Conservation (phyloP, 2,113 vertebrate species). For the Prinia subflava region DNA sequence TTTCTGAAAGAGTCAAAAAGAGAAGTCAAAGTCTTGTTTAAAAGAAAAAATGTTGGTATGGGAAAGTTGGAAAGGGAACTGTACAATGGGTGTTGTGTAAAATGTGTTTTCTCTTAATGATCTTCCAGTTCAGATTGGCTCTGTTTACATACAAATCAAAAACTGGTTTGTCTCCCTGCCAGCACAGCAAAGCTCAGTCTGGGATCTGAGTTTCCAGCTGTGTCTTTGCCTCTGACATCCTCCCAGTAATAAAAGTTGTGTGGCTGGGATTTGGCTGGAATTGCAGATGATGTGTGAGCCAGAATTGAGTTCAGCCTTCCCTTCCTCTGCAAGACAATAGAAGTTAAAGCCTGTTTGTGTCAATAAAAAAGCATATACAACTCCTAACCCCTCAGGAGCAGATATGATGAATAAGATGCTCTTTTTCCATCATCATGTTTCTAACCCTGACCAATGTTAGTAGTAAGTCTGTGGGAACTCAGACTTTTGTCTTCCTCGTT, state of each 20-base stretch:
- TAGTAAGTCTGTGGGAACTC: constrained; percentile 13
- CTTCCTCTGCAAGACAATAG: constrained; percentile 50
- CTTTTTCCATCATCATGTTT: constrained; percentile 40
- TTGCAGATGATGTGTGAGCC: constrained; percentile 30
- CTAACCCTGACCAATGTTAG: neutral
- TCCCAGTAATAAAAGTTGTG: constrained; percentile 53
- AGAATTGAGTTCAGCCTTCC: constrained; percentile 38
- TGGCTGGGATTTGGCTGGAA: constrained; percentile 48
- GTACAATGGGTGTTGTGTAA: constrained; percentile 36
- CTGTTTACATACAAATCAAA: constrained; percentile 62
- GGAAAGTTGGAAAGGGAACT: constrained; percentile 44
- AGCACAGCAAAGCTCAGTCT: constrained; percentile 51
- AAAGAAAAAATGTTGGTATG: neutral
- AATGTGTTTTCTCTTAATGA: constrained; percentile 58
- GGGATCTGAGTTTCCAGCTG: constrained; percentile 55
- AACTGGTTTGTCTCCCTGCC: constrained; percentile 53
- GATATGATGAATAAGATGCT: constrained; percentile 15
- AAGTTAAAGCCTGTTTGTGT: constrained; percentile 41
- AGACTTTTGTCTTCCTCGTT: neutral
- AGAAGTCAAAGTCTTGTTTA: neutral
- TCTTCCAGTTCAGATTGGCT: constrained; percentile 58
- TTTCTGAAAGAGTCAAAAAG: neutral
- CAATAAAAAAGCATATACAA: constrained; percentile 39
- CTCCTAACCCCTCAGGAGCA: neutral
- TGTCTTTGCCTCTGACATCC: constrained; percentile 58